Percentiles rank a stretch among this genome's conserved stretches.
phyloP scores from a whole-genome alignment of 1,140 invertebrate species.

The Aphaenogaster floridana region DNA sequence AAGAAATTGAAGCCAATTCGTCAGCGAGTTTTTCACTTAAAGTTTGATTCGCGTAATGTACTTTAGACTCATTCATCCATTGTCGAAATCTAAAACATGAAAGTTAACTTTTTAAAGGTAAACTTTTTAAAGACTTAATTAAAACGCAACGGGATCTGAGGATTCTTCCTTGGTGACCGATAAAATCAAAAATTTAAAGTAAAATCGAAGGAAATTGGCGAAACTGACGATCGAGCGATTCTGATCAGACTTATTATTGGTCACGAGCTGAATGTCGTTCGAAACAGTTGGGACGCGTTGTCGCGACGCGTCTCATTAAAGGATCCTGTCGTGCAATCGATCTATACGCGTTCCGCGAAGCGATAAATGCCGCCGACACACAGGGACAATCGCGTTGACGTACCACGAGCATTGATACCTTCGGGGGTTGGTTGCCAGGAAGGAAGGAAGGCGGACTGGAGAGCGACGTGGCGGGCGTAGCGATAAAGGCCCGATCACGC shows the following conservation, averaged over 20 bases:
- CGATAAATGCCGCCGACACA: constrained; percentile 75
- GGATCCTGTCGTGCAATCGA: constrained; percentile 69
- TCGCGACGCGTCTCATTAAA: constrained; percentile 73
- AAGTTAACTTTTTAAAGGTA: neutral
- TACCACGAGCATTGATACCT: constrained; percentile 74
- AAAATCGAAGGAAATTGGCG: neutral
- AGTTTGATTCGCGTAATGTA: neutral
- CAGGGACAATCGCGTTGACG: constrained; percentile 73
- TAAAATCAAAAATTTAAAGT: neutral
- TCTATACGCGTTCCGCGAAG: constrained; percentile 67
- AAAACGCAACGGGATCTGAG: neutral
- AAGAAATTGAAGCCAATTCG: neutral
- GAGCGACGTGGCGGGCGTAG: constrained; percentile 56
- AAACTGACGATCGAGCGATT: neutral
- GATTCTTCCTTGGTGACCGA: no score
- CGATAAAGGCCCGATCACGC: constrained; percentile 85
- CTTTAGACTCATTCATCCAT: neutral
- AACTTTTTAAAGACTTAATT: neutral
- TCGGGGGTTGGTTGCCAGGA: constrained; percentile 67
- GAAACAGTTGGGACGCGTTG: constrained; percentile 64
- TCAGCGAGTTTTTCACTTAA: constrained; percentile 42
- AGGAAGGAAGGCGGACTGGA: constrained; percentile 71
- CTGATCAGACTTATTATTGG: constrained; percentile 29
- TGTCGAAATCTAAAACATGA: neutral
- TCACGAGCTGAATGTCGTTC: constrained; percentile 12